phyloP scores from a whole-genome alignment of 2,888 invertebrate genomes.

The Thalpophila matura region DNA sequence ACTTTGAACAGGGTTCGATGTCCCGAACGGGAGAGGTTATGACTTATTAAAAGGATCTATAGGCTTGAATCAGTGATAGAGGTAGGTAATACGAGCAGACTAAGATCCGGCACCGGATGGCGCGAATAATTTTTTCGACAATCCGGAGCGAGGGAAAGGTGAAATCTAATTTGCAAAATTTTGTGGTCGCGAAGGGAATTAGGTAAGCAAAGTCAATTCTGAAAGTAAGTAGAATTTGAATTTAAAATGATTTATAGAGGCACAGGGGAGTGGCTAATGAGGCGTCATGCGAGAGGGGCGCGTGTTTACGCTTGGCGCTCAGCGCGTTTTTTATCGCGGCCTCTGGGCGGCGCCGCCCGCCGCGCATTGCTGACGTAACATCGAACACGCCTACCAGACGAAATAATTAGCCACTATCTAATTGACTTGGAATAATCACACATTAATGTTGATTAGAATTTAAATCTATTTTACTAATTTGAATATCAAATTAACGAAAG shows the following conservation, averaged over 20 bases:
- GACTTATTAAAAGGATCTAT: constrained; percentile 63
- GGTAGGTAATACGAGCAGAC: constrained; percentile 70
- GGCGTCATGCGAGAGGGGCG: constrained; percentile 89
- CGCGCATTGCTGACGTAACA: constrained; percentile 73
- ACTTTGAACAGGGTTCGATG: constrained; percentile 29
- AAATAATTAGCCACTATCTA: constrained; percentile 68
- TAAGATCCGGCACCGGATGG: constrained; percentile 78
- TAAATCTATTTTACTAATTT: constrained; percentile 31
- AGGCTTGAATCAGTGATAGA: constrained; percentile 67
- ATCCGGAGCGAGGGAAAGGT: constrained; percentile 78
- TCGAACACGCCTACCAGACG: constrained; percentile 74
- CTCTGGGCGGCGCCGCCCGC: constrained; percentile 76
- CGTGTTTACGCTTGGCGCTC: constrained; percentile 84
- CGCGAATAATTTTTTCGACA: constrained; percentile 81
- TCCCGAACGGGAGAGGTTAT: constrained; percentile 61
- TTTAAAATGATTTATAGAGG: constrained; percentile 90
- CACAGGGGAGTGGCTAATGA: constrained; percentile 90
- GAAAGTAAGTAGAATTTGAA: constrained; percentile 90
- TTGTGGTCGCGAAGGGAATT: constrained; percentile 86
- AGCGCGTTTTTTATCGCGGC: constrained; percentile 79
- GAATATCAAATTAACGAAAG: constrained; percentile 14
- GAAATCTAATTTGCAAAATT: constrained; percentile 88
- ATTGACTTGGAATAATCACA: constrained; percentile 57
- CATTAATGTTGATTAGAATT: constrained; percentile 33
- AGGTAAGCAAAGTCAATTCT: constrained; percentile 89